Percentiles rank a stretch among this genome's conserved stretches.
Evolutionary conservation across 1,140 invertebrate genomes (phyloP).

Genomic region (Drosophila guanche): DNA sequence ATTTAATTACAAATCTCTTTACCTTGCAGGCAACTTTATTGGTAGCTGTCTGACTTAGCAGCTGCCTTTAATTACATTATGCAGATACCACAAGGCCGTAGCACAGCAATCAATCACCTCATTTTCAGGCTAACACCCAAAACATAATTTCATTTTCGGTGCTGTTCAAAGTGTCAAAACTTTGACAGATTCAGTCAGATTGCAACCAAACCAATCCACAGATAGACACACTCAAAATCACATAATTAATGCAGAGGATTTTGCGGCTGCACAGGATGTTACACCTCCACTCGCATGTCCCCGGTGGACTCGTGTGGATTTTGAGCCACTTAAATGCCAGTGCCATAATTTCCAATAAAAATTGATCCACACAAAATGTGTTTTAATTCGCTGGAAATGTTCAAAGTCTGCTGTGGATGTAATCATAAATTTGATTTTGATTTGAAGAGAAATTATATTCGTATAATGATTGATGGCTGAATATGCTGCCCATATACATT

Average conservation of each 20-base stretch:
- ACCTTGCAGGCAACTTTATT: slow-evolving; percentile 16
- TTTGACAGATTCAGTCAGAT: slow-evolving; percentile 17
- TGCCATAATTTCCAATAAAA: slow-evolving; percentile 43
- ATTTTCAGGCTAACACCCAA: slow-evolving; percentile 12
- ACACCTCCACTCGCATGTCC: slow-evolving; percentile 35
- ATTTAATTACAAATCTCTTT: slow-evolving; percentile 64
- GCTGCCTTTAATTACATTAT: not conserved
- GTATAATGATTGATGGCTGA: too few species aligned
- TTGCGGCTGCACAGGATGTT: slow-evolving; percentile 36
- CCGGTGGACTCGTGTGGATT: slow-evolving; percentile 27
- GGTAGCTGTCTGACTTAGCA: slow-evolving; percentile 3
- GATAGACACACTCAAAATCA: slow-evolving; percentile 34
- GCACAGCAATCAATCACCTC: not conserved
- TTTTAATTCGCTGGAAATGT: slow-evolving; percentile 9
- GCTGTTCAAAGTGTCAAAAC: slow-evolving; percentile 14
- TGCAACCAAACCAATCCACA: not conserved
- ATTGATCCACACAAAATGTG: slow-evolving; percentile 32
- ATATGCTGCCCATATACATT: too few species aligned
- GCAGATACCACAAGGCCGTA: too few species aligned
- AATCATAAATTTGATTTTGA: too few species aligned
- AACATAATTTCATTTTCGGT: slow-evolving; percentile 41
- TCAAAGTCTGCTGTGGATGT: slow-evolving; percentile 1
- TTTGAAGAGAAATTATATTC: too few species aligned
- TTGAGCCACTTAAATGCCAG: slow-evolving; percentile 6
- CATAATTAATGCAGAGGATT: slow-evolving; percentile 50